A percentile compares a stretch with the other conserved stretches of the same genome.
These are phyloP conservation scores for Geotrypetes seraphini DNA, from an alignment of 2,797 vertebrate genomes.

Conservation along the genomic window DNA sequence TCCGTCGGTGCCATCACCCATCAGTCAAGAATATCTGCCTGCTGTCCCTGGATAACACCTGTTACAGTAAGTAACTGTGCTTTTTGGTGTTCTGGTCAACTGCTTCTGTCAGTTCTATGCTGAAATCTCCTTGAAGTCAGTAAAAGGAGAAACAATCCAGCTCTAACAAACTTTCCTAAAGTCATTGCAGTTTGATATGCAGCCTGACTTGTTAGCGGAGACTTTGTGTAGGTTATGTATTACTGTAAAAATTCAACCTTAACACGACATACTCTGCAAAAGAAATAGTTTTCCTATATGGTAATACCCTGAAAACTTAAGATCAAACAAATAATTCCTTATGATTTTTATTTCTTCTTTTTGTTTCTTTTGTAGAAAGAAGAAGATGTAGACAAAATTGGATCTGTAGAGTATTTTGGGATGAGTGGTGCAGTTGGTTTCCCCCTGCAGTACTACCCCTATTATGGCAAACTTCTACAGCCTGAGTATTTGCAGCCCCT, in stretches of 20 bases:
- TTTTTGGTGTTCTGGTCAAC: no score
- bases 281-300: not conserved
- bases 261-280: not conserved
- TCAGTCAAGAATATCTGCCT: no score
- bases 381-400: slow-evolving; percentile 62
- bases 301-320: accelerated
- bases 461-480: slow-evolving; percentile 86
- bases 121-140: no score
- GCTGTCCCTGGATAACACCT: no score
- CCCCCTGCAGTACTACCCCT: slow-evolving; percentile 92
- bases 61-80: no score
- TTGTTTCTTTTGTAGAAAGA: slow-evolving; percentile 52
- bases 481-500: slow-evolving; percentile 84
- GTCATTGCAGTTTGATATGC: no score
- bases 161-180: no score
- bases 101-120: no score
- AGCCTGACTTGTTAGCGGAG: not conserved
- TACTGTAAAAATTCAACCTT: no score
- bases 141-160: no score
- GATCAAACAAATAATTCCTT: not conserved
- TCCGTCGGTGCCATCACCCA: no score
- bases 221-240: not conserved
- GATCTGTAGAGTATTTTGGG: slow-evolving; percentile 68
- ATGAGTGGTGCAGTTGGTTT: slow-evolving; percentile 60
- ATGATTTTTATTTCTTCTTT: not conserved